Conservation (phyloP, 1,140 invertebrate genomes). For the Mylabris phalerata region DNA sequence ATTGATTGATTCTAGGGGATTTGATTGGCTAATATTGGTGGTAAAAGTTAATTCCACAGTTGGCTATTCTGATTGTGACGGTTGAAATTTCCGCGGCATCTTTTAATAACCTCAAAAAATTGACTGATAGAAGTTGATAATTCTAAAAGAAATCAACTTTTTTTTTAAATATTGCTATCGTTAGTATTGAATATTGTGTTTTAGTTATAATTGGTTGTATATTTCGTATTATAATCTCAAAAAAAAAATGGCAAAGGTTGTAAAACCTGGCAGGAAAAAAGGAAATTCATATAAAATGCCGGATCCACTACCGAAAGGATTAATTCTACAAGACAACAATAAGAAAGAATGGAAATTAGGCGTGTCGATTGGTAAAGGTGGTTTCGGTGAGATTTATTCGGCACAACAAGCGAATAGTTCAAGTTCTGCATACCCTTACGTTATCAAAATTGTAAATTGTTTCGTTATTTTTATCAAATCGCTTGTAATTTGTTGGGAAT, state of each 20-base stretch:
- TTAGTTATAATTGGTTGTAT: too few species aligned
- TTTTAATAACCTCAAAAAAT: too few species aligned
- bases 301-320: slow-evolving; percentile 67
- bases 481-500: not conserved
- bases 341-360: slow-evolving; percentile 83
- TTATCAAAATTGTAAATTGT: slow-evolving; percentile 71
- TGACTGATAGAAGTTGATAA: slow-evolving; percentile 7
- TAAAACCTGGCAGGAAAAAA: slow-evolving; percentile 13
- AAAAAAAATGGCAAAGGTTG: slow-evolving; percentile 14
- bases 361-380: slow-evolving; percentile 81
- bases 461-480: not conserved
- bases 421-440: slow-evolving; percentile 54
- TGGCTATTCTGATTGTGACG: too few species aligned
- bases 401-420: slow-evolving; percentile 53
- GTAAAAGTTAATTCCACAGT: too few species aligned
- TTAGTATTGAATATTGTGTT: too few species aligned
- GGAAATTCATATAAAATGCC: slow-evolving; percentile 64
- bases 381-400: slow-evolving; percentile 88
- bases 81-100: too few species aligned
- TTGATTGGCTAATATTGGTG: too few species aligned
- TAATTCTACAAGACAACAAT: slow-evolving; percentile 64
- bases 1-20: too few species aligned
- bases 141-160: not conserved
- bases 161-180: too few species aligned
- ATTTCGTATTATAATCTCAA: not conserved